Base-by-base conservation (phyloP, 2,113 vertebrate genomes). In the Micromys minutus region DNA sequence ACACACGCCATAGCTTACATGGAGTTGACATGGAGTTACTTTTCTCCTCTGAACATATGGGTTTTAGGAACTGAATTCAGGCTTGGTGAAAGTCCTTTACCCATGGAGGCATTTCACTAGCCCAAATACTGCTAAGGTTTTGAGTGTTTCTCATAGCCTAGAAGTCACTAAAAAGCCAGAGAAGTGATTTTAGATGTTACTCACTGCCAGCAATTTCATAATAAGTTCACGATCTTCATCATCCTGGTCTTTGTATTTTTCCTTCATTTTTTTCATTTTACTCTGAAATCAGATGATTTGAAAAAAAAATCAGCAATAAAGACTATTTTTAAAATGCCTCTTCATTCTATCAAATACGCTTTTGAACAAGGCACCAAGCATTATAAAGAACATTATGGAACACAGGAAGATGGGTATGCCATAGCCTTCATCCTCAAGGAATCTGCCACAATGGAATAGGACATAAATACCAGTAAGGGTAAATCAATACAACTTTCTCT, bases 181-280 rank as follows among this genome's bases (percentile, higher is more conserved):
- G 16, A 77, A 75, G 69, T 55, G 2, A 55, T 94, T 93, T 42
- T 80, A 69, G 42, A 4, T 72, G 24, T 72, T 79, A 34, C 99
- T 99, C 98, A 99, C 99, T 96, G 99, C 99, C 36, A 99, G 98
- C 87, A 99, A 98, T 98, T 99, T 99, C 99, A 99, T 99, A 98
- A 99, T 99, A 95, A 99, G 99, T 98, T 99, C 99, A 26, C 99
- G 97, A 95, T 99, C 99, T 98, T 99, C 99, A 67, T 99, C 99
- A 34, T 99, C 99, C 98, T 99, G 99, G 97, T 99, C 99, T 97
- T 99, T 99, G 97, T 99, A 99, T 98, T 99, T 99, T 98, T 99
- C 99, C 96, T 99, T 99, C 98, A 99, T 99, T 97, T 99, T 99
- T 98, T 99, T 99, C 97, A 99, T 98, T 95, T 99, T 99, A 98